A percentile compares a stretch with the other conserved stretches of the same genome.
phyloP scores from a whole-genome alignment of 2,888 invertebrate genomes.

The Pilophorus perplexus region DNA sequence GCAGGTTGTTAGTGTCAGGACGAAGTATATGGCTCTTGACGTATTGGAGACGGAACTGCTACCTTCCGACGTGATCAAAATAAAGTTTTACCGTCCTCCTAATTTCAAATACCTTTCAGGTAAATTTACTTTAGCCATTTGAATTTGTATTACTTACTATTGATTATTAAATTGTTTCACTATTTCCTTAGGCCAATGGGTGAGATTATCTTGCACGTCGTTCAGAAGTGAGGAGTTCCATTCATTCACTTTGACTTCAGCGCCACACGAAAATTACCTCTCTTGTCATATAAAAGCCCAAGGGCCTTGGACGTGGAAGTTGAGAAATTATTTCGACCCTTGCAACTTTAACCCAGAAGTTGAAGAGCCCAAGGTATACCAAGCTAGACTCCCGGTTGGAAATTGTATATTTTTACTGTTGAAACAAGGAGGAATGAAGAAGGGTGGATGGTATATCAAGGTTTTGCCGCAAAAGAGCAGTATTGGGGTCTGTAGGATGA shows the following conservation, averaged over 20 bases:
- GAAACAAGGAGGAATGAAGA: no score
- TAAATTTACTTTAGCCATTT: background rate
- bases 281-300: conserved; percentile 91
- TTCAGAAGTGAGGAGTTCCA: conserved; percentile 88
- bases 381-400: no score
- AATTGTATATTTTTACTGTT: no score
- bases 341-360: conserved; percentile 84
- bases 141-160: background rate
- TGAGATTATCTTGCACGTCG: conserved; percentile 85
- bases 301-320: conserved; percentile 96
- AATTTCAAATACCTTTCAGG: conserved; percentile 84
- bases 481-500: no score
- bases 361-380: conserved; percentile 69
- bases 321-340: conserved; percentile 90
- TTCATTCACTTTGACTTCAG: conserved; percentile 92
- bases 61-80: conserved; percentile 90
- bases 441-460: no score
- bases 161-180: background rate
- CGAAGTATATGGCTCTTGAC: conserved; percentile 87
- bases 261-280: conserved; percentile 91
- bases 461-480: no score
- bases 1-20: conserved; percentile 84
- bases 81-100: conserved; percentile 92
- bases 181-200: conserved; percentile 75
- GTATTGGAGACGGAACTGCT: conserved; percentile 89